These are phyloP conservation scores for Hololepta plana DNA, from an alignment of 2,888 invertebrate species.

Conservation along the genomic window DNA sequence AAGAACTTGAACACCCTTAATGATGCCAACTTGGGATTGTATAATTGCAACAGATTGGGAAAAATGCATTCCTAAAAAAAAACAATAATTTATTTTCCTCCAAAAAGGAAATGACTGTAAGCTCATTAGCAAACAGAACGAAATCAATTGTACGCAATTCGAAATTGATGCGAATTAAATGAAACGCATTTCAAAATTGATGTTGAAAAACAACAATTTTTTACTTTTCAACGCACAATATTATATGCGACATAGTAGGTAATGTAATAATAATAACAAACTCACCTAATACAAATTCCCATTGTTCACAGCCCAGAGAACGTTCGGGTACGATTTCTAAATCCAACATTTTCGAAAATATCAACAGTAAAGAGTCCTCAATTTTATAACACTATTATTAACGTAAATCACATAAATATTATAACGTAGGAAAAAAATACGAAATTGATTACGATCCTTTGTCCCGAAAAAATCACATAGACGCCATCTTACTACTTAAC, in stretches of 20 bases:
- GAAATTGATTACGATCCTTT: too few relatives aligned
- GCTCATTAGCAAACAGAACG: too few relatives aligned
- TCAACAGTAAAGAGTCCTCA: not conserved
- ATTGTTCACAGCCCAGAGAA: constrained; percentile 90
- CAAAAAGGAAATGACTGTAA: too few relatives aligned
- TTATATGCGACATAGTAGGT: too few relatives aligned
- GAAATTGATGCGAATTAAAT: constrained; percentile 4
- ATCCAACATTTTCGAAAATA: constrained; percentile 56
- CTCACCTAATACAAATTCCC: constrained; percentile 94
- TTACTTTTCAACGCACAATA: not conserved
- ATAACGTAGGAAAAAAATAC: too few relatives aligned
- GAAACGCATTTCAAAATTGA: constrained; percentile 9
- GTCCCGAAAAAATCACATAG: constrained; percentile 17
- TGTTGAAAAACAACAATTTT: constrained; percentile 3
- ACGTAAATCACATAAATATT: too few relatives aligned
- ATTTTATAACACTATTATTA: not conserved
- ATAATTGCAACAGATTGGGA: constrained; percentile 93
- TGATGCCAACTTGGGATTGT: constrained; percentile 87
- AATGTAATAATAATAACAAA: constrained; percentile 14
- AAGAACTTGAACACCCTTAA: constrained; percentile 89
- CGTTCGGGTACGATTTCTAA: constrained; percentile 92
- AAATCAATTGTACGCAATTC: too few relatives aligned
- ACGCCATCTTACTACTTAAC: constrained; percentile 23
- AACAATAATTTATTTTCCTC: too few relatives aligned
- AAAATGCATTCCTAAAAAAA: constrained; percentile 86